Percentiles rank a stretch among this genome's conserved stretches.
phyloP scores from a whole-genome alignment of 1,140 invertebrate genomes.

The Nasonia giraulti region DNA sequence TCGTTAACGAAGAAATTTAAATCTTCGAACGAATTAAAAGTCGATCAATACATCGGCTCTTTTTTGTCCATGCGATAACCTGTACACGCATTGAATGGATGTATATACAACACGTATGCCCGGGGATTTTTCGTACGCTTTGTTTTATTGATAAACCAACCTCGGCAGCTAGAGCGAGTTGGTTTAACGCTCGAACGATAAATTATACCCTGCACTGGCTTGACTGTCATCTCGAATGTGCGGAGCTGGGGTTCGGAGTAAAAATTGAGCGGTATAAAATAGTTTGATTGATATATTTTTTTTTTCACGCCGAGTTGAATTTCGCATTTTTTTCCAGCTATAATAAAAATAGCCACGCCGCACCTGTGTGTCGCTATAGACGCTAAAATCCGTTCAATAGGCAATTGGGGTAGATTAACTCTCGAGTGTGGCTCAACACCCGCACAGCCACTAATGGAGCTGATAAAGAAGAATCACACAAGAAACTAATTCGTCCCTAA shows the following conservation, averaged over 20 bases:
- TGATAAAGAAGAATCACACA: too few species aligned
- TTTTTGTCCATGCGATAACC: too few species aligned
- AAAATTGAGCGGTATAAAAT: neutral
- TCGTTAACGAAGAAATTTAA: neutral
- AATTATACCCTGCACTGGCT: neutral
- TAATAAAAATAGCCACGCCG: too few species aligned
- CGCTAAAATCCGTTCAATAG: too few species aligned
- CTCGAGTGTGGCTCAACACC: too few species aligned
- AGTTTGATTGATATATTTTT: neutral
- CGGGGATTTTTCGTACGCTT: neutral
- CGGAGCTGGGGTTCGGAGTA: neutral
- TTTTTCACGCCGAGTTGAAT: neutral
- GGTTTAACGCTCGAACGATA: neutral
- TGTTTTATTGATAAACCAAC: neutral
- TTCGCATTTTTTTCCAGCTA: neutral
- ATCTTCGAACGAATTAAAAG: neutral
- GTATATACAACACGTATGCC: too few species aligned
- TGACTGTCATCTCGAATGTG: neutral
- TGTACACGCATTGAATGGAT: too few species aligned
- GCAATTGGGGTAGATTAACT: too few species aligned
- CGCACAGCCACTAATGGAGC: too few species aligned
- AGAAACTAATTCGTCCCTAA: too few species aligned
- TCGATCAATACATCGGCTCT: neutral
- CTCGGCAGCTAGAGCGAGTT: neutral
- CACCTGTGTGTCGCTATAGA: too few species aligned